phyloP scores from a whole-genome alignment of 2,113 vertebrate species.

The Cisticola juncidis region DNA sequence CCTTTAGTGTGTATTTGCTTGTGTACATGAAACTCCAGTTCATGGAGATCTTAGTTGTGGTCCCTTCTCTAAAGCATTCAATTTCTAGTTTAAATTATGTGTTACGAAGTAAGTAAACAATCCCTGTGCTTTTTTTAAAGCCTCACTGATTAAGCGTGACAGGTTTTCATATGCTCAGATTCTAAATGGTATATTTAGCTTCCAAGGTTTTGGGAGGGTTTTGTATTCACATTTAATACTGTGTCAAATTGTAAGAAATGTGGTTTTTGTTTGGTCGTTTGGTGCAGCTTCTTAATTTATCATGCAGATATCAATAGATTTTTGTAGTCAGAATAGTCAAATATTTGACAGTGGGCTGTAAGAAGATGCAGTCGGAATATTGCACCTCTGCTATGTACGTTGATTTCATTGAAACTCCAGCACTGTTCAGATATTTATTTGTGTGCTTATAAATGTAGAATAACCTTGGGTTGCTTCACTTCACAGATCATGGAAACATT shows the following conservation, averaged over 20 bases:
- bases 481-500: not conserved
- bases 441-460: not conserved
- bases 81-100: not conserved
- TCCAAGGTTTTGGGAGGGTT: not conserved
- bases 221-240: not conserved
- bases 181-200: not conserved
- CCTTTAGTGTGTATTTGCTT: not conserved
- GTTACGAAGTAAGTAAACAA: not conserved
- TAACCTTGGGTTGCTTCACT: not conserved
- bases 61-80: not conserved
- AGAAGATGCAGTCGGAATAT: not conserved
- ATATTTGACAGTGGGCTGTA: not conserved
- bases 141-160: not conserved
- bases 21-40: not conserved
- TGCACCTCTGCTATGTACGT: not conserved
- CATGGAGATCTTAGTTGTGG: not conserved
- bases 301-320: not conserved
- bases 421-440: not conserved
- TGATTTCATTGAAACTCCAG: not conserved
- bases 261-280: not conserved
- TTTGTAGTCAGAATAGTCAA: not conserved
- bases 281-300: not conserved
- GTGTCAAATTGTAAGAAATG: not conserved
- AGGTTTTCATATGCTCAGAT: not conserved
- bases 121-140: not conserved